Evolutionary conservation across 2,888 invertebrate genomes (phyloP).

Genomic region (Machimus rusticus): DNA sequence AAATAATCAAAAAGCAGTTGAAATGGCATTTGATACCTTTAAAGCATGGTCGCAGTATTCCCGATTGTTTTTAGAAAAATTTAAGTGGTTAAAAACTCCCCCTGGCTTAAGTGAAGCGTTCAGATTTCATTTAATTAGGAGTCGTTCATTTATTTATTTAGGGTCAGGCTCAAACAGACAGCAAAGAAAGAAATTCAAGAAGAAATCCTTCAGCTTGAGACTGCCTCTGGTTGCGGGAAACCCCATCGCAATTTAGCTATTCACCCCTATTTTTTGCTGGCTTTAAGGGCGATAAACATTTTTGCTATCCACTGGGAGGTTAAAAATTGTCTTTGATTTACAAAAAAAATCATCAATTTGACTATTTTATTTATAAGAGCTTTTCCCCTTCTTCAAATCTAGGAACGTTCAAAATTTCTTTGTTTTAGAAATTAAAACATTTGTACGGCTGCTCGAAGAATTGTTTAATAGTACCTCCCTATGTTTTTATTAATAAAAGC

Average conservation of each 20-base stretch:
- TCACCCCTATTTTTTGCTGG: conserved; percentile 16
- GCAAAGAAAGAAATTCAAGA: background rate
- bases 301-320: background rate
- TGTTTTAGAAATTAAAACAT: background rate
- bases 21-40: background rate
- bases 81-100: conserved; percentile 15
- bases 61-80: background rate
- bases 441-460: background rate
- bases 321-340: background rate
- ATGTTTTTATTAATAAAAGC: background rate
- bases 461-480: background rate
- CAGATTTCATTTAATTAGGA: conserved; percentile 48
- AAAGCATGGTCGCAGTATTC: background rate
- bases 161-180: conserved; percentile 44
- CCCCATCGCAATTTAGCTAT: conserved; percentile 29
- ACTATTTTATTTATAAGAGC: background rate
- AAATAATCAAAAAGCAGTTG: background rate
- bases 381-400: background rate
- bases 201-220: conserved; percentile 18
- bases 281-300: background rate
- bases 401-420: background rate
- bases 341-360: background rate
- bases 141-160: conserved; percentile 47
- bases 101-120: conserved; percentile 45
- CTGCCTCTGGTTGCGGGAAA: conserved; percentile 25